These are phyloP conservation scores for Zosterops borbonicus DNA, from an alignment of 2,113 vertebrate species.

Conservation along the genomic window DNA sequence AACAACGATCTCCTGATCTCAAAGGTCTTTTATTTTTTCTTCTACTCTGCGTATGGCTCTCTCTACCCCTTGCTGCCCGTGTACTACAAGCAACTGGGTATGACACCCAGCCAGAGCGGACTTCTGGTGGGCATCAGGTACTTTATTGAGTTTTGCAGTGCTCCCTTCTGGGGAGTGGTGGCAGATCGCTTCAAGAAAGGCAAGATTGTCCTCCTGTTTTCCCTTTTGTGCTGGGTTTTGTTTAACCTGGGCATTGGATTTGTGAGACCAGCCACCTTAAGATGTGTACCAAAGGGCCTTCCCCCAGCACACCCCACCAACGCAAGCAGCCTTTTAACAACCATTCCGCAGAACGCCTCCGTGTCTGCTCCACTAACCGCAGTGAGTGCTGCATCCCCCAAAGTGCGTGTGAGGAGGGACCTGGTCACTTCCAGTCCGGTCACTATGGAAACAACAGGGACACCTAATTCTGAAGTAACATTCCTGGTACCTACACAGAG, in stretches of 20 bases:
- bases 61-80: conserved; percentile 92
- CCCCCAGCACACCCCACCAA: conserved; percentile 71
- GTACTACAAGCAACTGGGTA: conserved; percentile 96
- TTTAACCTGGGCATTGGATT: conserved; percentile 95
- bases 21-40: conserved; percentile 98
- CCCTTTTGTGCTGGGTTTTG: conserved; percentile 92
- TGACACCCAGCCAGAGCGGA: conserved; percentile 91
- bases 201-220: conserved; percentile 91
- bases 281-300: conserved; percentile 76
- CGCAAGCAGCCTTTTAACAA: conserved; percentile 59
- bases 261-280: conserved; percentile 88
- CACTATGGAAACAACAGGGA: background rate
- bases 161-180: conserved; percentile 96
- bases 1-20: conserved; percentile 91
- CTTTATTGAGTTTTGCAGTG: conserved; percentile 99
- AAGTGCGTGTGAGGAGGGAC: conserved; percentile 54
- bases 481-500: background rate
- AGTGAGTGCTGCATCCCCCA: background rate
- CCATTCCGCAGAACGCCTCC: background rate
- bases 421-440: background rate
- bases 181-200: conserved; percentile 95
- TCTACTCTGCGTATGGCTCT: conserved; percentile 95
- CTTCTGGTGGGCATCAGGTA: conserved; percentile 94
- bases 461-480: background rate
- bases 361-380: background rate